phyloP scores from a whole-genome alignment of 1,140 invertebrate species.

The Halesus radiatus region DNA sequence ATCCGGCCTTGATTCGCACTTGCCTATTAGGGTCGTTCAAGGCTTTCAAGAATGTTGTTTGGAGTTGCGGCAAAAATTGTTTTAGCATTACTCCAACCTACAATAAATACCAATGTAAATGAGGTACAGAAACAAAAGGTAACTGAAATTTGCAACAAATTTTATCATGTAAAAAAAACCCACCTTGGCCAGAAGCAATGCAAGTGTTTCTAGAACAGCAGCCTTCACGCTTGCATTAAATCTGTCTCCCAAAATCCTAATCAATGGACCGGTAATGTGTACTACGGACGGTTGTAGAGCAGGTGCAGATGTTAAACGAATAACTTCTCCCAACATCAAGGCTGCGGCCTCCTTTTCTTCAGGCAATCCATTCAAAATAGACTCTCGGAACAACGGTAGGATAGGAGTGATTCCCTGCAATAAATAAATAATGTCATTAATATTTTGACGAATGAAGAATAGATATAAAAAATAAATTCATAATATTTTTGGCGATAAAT shows the following conservation, averaged over 20 bases:
- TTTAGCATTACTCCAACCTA: constrained; percentile 93
- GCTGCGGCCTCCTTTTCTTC: constrained; percentile 96
- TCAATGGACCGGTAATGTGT: constrained; percentile 96
- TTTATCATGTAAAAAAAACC: neutral
- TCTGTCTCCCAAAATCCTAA: constrained; percentile 96
- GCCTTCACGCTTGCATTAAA: constrained; percentile 95
- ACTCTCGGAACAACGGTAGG: constrained; percentile 95
- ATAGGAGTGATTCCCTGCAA: constrained; percentile 90
- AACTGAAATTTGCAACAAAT: neutral
- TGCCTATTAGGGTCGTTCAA: constrained; percentile 89
- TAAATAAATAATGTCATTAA: constrained; percentile 40
- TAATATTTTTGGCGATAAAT: neutral
- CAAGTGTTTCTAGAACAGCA: constrained; percentile 94
- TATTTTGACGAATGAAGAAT: neutral
- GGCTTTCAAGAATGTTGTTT: constrained; percentile 97
- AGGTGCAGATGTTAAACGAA: constrained; percentile 85
- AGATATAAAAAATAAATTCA: neutral
- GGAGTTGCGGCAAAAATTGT: constrained; percentile 97
- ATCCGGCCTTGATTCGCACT: constrained; percentile 91
- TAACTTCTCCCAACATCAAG: constrained; percentile 94
- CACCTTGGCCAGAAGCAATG: constrained; percentile 91
- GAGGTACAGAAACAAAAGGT: neutral
- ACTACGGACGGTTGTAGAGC: constrained; percentile 96
- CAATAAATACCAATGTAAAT: constrained; percentile 51
- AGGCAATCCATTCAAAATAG: constrained; percentile 92